Evolutionary conservation across 1,140 invertebrate species (phyloP), one percentile per base, ranked within the genome.

Genomic region (Anastrepha ludens): DNA sequence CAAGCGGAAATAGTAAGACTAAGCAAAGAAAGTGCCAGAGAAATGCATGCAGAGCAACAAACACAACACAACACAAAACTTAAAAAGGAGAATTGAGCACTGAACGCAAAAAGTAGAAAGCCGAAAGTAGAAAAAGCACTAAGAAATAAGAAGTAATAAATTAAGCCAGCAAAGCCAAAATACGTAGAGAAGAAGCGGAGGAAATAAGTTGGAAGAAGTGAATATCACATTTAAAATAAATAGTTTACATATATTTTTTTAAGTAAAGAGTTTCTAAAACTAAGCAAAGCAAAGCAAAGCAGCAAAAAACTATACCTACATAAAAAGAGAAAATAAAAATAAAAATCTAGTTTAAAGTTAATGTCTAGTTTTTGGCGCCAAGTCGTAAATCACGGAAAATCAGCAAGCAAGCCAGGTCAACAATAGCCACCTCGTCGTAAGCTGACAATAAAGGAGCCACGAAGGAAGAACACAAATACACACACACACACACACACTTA

Each of bases 261-360:
- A 87, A 87, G 86, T 87, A 87, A 87, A 87, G 47, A 87, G 64
- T 87, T 87, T 87, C 60, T 62, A 87, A 87, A 87, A 87, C 86
- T 87, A 55, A 87, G 41, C 29, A 64, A 20, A 70, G n/a, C 47
- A 11, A 85, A 85, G 55, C 29, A 67, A 87, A 87, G 20, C 60
- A 65, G 6, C 20, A 20, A 62, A 20, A 4, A 50, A 85, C 39
- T n/a, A 8, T 85, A 20, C 13, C 11, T 60, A 86, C 58, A 41
- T 39, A 17, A 65, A 65, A 87, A 67, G 41, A 87, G 13, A 47
- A 50, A 87, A 87, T 67, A 20, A n/a, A 62, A 62, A 17, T 15
- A 74, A 44, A 74, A 74, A 41, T 74, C 41, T 74, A 74, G 67
- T 74, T 74, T 74, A 47, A 74, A 74, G 7, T 47, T 74, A 74